Evolutionary conservation across 2,888 invertebrate genomes (phyloP).

Genomic region (Ptycholaimellus sp.): DNA sequence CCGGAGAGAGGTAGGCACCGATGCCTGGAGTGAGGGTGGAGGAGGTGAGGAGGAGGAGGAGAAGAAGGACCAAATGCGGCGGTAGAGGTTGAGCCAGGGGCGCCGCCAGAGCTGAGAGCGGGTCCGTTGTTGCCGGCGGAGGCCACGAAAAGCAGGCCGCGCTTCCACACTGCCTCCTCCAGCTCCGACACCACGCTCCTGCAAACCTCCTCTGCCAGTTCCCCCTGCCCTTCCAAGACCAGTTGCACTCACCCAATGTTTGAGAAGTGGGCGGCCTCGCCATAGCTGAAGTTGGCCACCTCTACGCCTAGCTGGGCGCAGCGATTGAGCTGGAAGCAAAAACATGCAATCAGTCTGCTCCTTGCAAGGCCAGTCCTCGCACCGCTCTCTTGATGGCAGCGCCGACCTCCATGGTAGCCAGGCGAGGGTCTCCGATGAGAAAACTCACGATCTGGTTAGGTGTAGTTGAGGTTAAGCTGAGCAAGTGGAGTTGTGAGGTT

Average conservation of each 20-base stretch:
- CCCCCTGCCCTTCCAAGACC: too few relatives aligned
- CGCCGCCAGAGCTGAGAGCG: slow-evolving; percentile 65
- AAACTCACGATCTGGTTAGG: slow-evolving; percentile 33
- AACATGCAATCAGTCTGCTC: not conserved
- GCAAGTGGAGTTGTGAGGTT: too few relatives aligned
- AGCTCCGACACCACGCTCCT: slow-evolving; percentile 51
- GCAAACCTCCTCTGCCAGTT: slow-evolving; percentile 26
- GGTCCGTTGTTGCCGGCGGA: slow-evolving; percentile 89
- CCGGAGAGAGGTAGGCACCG: slow-evolving; percentile 84
- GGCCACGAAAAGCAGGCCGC: slow-evolving; percentile 70
- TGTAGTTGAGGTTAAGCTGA: not conserved
- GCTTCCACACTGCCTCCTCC: slow-evolving; percentile 46
- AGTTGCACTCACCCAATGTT: slow-evolving; percentile 50
- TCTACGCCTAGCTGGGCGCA: slow-evolving; percentile 37
- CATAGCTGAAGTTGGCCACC: slow-evolving; percentile 92
- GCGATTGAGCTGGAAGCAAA: slow-evolving; percentile 28
- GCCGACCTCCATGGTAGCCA: slow-evolving; percentile 89
- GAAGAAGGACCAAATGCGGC: slow-evolving; percentile 9
- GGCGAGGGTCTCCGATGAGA: slow-evolving; percentile 56
- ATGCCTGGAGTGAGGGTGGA: slow-evolving; percentile 40
- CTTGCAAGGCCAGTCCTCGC: slow-evolving; percentile 29
- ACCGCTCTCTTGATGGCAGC: slow-evolving; percentile 72
- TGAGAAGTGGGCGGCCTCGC: slow-evolving; percentile 75
- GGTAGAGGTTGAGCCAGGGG: slow-evolving; percentile 29
- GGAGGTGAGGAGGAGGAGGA: not conserved